Conservation (phyloP, 2,888 invertebrate species). For the Agonum fuliginosum region DNA sequence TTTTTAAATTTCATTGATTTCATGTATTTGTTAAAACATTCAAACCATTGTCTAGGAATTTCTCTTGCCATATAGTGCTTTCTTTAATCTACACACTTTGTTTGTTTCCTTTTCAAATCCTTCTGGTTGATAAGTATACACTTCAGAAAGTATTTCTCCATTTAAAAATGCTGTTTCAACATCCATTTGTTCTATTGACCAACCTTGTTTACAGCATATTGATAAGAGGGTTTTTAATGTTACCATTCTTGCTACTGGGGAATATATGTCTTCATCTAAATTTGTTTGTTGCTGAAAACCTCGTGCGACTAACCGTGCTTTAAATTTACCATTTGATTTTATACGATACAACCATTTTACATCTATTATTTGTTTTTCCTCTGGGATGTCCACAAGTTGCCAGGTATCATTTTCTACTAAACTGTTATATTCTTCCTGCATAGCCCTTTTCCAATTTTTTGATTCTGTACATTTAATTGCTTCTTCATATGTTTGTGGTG, state of each 20-base stretch:
- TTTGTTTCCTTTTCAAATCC: constrained; percentile 53
- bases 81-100: constrained; percentile 56
- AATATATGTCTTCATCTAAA: constrained; percentile 64
- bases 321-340: constrained; percentile 60
- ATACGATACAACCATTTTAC: constrained; percentile 61
- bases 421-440: constrained; percentile 61
- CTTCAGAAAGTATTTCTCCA: constrained; percentile 43
- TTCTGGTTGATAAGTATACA: constrained; percentile 55
- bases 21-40: constrained; percentile 52
- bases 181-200: constrained; percentile 47
- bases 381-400: constrained; percentile 53
- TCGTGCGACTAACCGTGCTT: constrained; percentile 62
- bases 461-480: constrained; percentile 59
- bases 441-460: constrained; percentile 59
- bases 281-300: constrained; percentile 63
- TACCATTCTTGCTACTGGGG: constrained; percentile 64
- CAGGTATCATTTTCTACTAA: constrained; percentile 61
- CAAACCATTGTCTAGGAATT: constrained; percentile 56
- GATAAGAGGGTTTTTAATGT: constrained; percentile 62
- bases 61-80: constrained; percentile 58
- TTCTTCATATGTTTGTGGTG: constrained; percentile 61
- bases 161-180: constrained; percentile 54
- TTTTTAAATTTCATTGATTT: not conserved
- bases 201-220: constrained; percentile 55
- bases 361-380: constrained; percentile 57